These are phyloP conservation scores for Temnothorax longispinosus DNA, from an alignment of 1,140 invertebrate species.

Conservation along the genomic window DNA sequence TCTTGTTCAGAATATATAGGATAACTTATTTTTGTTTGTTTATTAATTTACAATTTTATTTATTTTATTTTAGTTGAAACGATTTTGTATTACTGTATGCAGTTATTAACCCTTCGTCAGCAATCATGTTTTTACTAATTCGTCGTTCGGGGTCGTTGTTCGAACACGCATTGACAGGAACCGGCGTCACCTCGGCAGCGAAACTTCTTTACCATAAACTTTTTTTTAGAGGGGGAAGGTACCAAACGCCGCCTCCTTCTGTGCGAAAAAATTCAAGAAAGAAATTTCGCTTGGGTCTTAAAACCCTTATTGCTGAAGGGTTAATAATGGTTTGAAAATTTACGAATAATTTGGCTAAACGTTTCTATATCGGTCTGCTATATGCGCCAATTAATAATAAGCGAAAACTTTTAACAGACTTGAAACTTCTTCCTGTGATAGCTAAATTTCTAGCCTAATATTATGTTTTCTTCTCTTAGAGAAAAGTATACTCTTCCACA, in stretches of 20 bases:
- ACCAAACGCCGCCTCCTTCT: too few species aligned
- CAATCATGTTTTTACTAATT: too few species aligned
- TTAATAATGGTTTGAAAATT: neutral
- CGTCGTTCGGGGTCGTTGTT: too few species aligned
- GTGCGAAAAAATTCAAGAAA: too few species aligned
- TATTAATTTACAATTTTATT: neutral
- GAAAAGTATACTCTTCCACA: neutral
- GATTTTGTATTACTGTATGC: neutral
- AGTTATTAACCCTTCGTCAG: neutral
- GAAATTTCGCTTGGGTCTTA: too few species aligned
- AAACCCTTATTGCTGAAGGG: too few species aligned
- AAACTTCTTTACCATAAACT: too few species aligned
- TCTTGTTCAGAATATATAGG: neutral
- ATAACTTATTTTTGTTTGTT: neutral
- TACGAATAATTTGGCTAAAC: constrained; percentile 1
- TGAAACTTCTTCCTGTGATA: neutral
- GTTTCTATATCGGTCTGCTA: neutral
- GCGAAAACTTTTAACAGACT: neutral
- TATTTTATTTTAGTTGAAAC: neutral
- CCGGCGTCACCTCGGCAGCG: too few species aligned
- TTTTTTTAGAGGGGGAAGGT: too few species aligned
- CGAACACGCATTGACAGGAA: too few species aligned
- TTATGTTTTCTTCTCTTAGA: neutral
- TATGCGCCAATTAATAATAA: neutral
- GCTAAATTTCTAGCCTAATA: neutral